Conservation (phyloP, 2,113 vertebrate genomes). For the Genyomyrus donnyi region DNA sequence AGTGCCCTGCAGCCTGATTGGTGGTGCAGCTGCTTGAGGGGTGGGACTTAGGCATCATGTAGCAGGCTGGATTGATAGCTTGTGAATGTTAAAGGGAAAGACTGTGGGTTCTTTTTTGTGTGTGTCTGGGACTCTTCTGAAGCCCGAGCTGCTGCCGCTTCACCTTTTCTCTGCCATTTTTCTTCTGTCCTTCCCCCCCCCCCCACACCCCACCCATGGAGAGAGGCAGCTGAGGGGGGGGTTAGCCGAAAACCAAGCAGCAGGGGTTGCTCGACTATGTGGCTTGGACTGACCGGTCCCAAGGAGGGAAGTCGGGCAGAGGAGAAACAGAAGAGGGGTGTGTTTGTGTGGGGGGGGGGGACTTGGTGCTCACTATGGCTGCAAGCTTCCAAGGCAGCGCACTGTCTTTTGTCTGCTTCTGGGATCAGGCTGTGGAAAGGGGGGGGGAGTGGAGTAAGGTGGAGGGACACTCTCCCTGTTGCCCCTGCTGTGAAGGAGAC, state of each 20-base stretch:
- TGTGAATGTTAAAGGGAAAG: constrained; percentile 94
- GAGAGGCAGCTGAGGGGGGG: constrained; percentile 36
- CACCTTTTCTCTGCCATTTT: constrained; percentile 33
- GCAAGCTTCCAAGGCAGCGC: constrained; percentile 51
- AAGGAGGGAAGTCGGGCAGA: constrained; percentile 36
- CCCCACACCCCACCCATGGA: constrained; percentile 14
- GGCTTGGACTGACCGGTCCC: background rate
- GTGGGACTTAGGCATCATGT: constrained; percentile 61
- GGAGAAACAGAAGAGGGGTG: constrained; percentile 43
- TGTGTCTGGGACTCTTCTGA: constrained; percentile 59
- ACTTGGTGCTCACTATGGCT: constrained; percentile 39
- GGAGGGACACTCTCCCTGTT: constrained; percentile 45
- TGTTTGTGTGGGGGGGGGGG: constrained; percentile 35
- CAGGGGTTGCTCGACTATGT: constrained; percentile 40
- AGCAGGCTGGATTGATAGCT: constrained; percentile 91
- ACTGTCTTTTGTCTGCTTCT: constrained; percentile 63
- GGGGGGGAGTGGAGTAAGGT: constrained; percentile 25
- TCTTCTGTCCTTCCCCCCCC: constrained; percentile 17
- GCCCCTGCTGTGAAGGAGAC: constrained; percentile 22
- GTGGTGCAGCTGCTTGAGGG: constrained; percentile 33
- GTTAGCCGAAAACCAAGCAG: constrained; percentile 85
- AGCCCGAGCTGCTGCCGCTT: constrained; percentile 56
- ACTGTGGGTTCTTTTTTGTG: constrained; percentile 52
- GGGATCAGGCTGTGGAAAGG: constrained; percentile 56
- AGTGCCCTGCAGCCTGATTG: constrained; percentile 39